Evolutionary conservation across 2,797 vertebrate genomes (phyloP).

Genomic region (Cichlasoma orientale): DNA sequence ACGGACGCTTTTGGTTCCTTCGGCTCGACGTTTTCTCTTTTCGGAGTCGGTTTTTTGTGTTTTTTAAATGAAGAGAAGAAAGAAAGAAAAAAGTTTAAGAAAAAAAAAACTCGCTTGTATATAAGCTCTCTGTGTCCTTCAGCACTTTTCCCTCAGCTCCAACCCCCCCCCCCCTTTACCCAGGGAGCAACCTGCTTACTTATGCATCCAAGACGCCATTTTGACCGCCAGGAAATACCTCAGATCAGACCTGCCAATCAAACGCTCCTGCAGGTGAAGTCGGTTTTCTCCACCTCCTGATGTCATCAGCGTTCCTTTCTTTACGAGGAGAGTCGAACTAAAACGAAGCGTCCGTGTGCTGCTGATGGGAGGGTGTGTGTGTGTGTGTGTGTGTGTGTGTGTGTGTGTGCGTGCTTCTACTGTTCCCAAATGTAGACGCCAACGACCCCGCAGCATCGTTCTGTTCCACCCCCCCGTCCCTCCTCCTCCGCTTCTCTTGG

Average conservation of each 20-base stretch:
- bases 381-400: not conserved
- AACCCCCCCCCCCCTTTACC: slow-evolving; percentile 49
- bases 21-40: slow-evolving; percentile 13
- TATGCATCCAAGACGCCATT: slow-evolving; percentile 82
- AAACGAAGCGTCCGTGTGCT: slow-evolving; percentile 26
- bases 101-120: slow-evolving; percentile 75
- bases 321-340: not conserved
- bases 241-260: slow-evolving; percentile 73
- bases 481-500: slow-evolving; percentile 34
- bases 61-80: slow-evolving; percentile 51
- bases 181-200: slow-evolving; percentile 74
- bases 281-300: slow-evolving; percentile 55
- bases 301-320: slow-evolving; percentile 51
- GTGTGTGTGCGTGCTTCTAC: slow-evolving; percentile 5
- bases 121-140: slow-evolving; percentile 81
- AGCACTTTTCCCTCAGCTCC: slow-evolving; percentile 79
- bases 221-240: slow-evolving; percentile 78
- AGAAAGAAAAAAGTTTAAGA: slow-evolving; percentile 20
- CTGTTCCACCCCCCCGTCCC: not conserved
- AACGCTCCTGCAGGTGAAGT: slow-evolving; percentile 32
- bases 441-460: slow-evolving; percentile 60
- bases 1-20: slow-evolving; percentile 12
- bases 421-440: slow-evolving; percentile 51
- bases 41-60: slow-evolving; percentile 41
- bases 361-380: not conserved